A percentile compares a stretch with the other conserved stretches of the same genome.
Evolutionary conservation across 2,888 invertebrate species (phyloP).

Genomic region (Bombylius discolor): DNA sequence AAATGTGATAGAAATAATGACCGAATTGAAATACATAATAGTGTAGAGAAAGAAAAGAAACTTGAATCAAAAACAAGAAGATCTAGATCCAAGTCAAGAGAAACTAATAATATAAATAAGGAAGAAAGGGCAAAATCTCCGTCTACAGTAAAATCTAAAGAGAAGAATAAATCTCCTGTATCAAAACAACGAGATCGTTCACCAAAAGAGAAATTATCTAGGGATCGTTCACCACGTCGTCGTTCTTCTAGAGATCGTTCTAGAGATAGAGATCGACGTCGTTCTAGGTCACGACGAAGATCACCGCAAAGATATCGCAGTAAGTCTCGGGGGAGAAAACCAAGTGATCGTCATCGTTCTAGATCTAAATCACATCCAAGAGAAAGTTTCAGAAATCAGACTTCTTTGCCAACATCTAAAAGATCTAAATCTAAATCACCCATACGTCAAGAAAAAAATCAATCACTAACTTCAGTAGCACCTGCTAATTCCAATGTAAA

Average conservation of each 20-base stretch:
- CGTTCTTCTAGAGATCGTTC: not conserved
- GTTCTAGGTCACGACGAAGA: slow-evolving; percentile 21
- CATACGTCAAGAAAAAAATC: slow-evolving; percentile 2
- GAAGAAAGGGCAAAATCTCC: slow-evolving; percentile 10
- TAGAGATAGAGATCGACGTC: slow-evolving; percentile 16
- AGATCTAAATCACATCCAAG: slow-evolving; percentile 12
- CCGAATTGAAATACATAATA: slow-evolving; percentile 29
- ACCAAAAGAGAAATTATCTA: slow-evolving; percentile 21
- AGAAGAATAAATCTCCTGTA: slow-evolving; percentile 31
- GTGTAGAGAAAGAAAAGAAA: slow-evolving; percentile 20
- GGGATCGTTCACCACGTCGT: slow-evolving; percentile 22
- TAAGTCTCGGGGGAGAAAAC: slow-evolving; percentile 21
- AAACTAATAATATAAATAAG: slow-evolving; percentile 22
- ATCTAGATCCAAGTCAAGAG: slow-evolving; percentile 34
- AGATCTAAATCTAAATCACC: slow-evolving; percentile 21
- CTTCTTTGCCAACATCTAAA: slow-evolving; percentile 15
- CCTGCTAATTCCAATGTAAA: slow-evolving; percentile 19
- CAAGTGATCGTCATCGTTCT: slow-evolving; percentile 23
- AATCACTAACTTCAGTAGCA: slow-evolving; percentile 7
- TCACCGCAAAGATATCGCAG: slow-evolving; percentile 16
- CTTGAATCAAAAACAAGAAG: slow-evolving; percentile 12
- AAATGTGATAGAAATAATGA: slow-evolving; percentile 23
- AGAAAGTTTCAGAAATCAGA: slow-evolving; percentile 16
- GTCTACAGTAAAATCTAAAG: slow-evolving; percentile 21
- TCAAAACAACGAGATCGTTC: slow-evolving; percentile 28